Conservation (phyloP, 2,113 vertebrate species). For the Plestiodon gilberti region DNA sequence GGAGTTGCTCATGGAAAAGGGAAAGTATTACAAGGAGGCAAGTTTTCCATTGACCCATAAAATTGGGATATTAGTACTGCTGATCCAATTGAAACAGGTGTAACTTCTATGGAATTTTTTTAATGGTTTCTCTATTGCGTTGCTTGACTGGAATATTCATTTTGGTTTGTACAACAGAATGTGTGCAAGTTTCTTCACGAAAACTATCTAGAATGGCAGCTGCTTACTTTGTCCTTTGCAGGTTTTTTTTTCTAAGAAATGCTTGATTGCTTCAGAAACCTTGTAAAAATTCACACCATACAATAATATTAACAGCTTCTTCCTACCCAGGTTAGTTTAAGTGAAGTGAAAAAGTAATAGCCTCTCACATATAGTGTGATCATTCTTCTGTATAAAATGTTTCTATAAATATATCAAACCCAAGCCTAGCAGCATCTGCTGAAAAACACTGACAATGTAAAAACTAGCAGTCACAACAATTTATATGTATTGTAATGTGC, state of each 20-base stretch:
- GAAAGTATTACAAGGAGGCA: constrained; percentile 31
- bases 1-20: constrained; percentile 36
- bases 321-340: constrained; percentile 17
- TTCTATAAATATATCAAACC: constrained; percentile 38
- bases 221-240: neutral
- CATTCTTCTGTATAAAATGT: constrained; percentile 20
- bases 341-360: constrained; percentile 30
- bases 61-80: constrained; percentile 38
- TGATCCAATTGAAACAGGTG: constrained; percentile 49
- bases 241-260: neutral
- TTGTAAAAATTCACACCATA: constrained; percentile 15
- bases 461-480: constrained; percentile 29
- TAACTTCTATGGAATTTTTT: constrained; percentile 41
- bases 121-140: constrained; percentile 35
- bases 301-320: constrained; percentile 13
- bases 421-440: constrained; percentile 40
- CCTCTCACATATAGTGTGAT: neutral
- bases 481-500: neutral
- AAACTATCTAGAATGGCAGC: neutral
- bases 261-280: constrained; percentile 5
- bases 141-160: constrained; percentile 34
- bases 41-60: constrained; percentile 57
- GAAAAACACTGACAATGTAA: constrained; percentile 33
- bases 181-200: constrained; percentile 40
- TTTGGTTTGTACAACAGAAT: constrained; percentile 29